Evolutionary conservation across 2,797 vertebrate species (phyloP).

Genomic region (Carapus acus): DNA sequence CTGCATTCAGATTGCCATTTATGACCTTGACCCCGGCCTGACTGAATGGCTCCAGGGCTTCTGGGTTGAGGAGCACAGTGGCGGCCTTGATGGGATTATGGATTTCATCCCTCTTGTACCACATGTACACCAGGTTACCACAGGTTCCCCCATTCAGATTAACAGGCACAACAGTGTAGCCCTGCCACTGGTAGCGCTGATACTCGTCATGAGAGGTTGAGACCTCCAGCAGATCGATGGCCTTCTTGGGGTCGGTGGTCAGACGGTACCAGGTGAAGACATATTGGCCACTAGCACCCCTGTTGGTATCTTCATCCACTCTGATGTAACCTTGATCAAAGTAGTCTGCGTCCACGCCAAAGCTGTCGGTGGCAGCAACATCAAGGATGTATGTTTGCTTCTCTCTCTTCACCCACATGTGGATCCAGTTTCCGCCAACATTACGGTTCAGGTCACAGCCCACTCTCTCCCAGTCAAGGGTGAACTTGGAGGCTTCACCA

Average conservation of each 20-base stretch:
- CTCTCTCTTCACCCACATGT: conserved; percentile 14
- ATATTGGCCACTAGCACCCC: accelerated
- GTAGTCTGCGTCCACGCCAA: background rate
- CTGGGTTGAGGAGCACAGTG: background rate
- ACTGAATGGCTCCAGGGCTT: accelerated
- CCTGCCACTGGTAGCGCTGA: background rate
- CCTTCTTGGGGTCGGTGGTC: background rate
- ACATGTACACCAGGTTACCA: background rate
- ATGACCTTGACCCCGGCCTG: background rate
- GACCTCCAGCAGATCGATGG: background rate
- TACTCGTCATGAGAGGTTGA: accelerated
- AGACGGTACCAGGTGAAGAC: conserved; percentile 24
- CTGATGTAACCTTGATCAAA: background rate
- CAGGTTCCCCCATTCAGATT: background rate
- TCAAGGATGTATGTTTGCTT: conserved; percentile 9
- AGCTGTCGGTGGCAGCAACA: background rate
- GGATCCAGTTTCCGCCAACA: background rate
- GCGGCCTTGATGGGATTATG: background rate
- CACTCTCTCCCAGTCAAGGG: background rate
- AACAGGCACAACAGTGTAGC: background rate
- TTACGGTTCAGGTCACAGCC: conserved; percentile 3
- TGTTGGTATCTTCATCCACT: conserved; percentile 13
- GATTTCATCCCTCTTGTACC: background rate
- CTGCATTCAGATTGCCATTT: background rate
- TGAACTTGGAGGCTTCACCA: background rate